Evolutionary conservation across 1,140 invertebrate species (phyloP).

Genomic region (Wiebesia pumilae): DNA sequence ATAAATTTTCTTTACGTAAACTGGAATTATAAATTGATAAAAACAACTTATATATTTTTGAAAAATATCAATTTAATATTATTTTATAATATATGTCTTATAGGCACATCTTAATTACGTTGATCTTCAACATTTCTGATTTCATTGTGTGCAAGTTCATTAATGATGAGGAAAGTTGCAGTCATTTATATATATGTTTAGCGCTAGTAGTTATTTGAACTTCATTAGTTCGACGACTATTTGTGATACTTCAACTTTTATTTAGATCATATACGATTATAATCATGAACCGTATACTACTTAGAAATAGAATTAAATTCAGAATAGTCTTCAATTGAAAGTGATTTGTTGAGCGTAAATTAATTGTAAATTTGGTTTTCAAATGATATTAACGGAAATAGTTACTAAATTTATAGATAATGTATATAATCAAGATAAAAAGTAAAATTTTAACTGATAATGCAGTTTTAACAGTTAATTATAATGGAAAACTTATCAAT

Average conservation of each 20-base stretch:
- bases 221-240: conserved; percentile 10
- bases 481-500: too few relatives aligned
- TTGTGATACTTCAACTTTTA: conserved; percentile 11
- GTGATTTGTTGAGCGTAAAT: neutral
- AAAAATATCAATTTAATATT: too few relatives aligned
- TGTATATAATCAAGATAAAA: neutral
- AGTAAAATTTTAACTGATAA: too few relatives aligned
- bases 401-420: neutral
- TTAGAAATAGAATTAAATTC: conserved; percentile 1
- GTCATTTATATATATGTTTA: neutral
- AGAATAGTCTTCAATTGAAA: neutral
- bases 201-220: neutral
- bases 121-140: too few relatives aligned
- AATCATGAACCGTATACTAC: neutral
- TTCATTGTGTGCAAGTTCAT: neutral
- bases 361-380: neutral
- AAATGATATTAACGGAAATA: too few relatives aligned
- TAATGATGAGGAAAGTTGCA: conserved; percentile 2
- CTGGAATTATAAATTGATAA: too few relatives aligned
- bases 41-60: too few relatives aligned
- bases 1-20: too few relatives aligned
- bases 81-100: too few relatives aligned
- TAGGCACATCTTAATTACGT: too few relatives aligned
- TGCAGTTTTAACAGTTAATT: too few relatives aligned
- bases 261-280: conserved; percentile 14